Conservation (phyloP, 2,113 vertebrate species). For the Thalassarche chlororhynchos region DNA sequence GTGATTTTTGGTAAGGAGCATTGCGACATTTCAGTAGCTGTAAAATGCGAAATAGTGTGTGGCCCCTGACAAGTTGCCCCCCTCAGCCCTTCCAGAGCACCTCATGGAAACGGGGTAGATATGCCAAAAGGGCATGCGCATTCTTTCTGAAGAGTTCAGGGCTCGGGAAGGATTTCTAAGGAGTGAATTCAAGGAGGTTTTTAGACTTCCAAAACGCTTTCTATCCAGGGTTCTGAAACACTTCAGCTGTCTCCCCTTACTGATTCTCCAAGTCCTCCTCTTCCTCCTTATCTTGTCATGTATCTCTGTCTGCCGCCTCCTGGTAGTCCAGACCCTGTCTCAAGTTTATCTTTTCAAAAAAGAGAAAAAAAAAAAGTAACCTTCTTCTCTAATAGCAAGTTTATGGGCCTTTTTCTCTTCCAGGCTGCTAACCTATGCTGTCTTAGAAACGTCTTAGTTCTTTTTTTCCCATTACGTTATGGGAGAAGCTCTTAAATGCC, state of each 20-base stretch:
- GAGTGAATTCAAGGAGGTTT: background rate
- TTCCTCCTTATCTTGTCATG: background rate
- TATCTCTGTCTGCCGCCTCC: background rate
- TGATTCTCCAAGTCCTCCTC: background rate
- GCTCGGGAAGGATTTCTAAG: background rate
- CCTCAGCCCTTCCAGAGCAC: background rate
- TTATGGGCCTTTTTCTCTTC: background rate
- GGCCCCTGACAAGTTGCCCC: fast-evolving
- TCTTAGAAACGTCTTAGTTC: background rate
- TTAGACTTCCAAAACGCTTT: background rate
- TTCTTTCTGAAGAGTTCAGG: background rate
- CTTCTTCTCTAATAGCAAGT: background rate
- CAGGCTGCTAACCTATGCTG: background rate
- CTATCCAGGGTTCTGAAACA: background rate
- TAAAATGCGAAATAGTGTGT: background rate
- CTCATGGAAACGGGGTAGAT: background rate
- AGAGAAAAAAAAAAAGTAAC: too few relatives aligned
- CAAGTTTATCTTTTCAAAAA: background rate
- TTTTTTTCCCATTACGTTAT: background rate
- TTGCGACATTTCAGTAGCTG: background rate
- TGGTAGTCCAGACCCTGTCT: background rate
- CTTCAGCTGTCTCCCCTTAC: background rate
- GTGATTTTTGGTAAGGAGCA: background rate
- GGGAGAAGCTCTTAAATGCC: background rate
- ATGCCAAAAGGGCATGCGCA: fast-evolving